These are phyloP conservation scores for Catamblyrhynchus diadema DNA, from an alignment of 2,797 vertebrate species.

Conservation along the genomic window DNA sequence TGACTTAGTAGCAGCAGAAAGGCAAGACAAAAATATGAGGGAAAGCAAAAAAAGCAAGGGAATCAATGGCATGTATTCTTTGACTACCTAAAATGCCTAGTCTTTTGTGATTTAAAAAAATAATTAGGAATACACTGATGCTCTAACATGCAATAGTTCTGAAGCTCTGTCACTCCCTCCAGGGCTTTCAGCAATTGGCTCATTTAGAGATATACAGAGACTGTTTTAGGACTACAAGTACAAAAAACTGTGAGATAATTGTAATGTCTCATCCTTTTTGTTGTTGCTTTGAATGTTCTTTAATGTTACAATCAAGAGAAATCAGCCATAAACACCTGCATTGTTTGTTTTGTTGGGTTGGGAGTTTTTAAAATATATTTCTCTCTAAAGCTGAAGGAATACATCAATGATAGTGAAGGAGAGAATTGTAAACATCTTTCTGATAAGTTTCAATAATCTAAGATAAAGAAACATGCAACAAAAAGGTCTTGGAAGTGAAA, in stretches of 20 bases:
- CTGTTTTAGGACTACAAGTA: neutral
- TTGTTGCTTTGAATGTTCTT: neutral
- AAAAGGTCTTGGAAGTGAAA: neutral
- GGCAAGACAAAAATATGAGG: neutral
- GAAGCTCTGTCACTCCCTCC: neutral
- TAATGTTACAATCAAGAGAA: neutral
- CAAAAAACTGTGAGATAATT: neutral
- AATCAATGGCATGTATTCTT: neutral
- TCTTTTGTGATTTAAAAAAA: neutral
- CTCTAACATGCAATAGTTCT: neutral
- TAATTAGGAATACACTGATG: neutral
- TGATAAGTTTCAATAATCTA: neutral
- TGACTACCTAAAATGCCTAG: neutral
- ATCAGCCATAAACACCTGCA: neutral
- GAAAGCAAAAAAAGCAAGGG: neutral
- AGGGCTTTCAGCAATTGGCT: neutral
- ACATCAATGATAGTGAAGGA: neutral
- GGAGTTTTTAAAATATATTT: neutral
- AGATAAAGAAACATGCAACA: neutral
- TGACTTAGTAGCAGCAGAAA: neutral
- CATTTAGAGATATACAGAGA: neutral
- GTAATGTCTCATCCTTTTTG: neutral
- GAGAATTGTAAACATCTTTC: neutral
- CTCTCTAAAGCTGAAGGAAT: neutral
- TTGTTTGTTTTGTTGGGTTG: neutral